Evolutionary conservation across 35 echinoderm and acorn worm species (phyloP).

Genomic region (Ophiothrix spiculata): DNA sequence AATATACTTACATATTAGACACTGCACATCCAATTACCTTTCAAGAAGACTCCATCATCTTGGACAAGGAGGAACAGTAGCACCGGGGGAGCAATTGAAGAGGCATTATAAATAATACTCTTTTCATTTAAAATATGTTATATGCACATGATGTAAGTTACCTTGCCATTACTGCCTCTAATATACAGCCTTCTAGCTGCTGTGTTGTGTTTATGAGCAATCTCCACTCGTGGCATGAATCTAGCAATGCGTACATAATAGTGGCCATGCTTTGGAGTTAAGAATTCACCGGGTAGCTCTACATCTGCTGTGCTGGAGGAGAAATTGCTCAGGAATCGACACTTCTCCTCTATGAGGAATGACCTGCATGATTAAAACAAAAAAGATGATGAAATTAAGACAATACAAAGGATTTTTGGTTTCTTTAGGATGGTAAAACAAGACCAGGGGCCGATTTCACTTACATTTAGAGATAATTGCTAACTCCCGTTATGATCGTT

Average conservation of each 20-base stretch:
- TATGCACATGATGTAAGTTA: no score
- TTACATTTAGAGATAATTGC: no score
- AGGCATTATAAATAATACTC: no score
- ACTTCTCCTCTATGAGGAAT: conserved; percentile 97
- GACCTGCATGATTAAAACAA: conserved; percentile 44
- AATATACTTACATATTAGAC: no score
- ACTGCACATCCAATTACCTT: no score
- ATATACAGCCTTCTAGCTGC: conserved; percentile 92
- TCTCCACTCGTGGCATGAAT: conserved; percentile 95
- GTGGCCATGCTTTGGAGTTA: conserved; percentile 92
- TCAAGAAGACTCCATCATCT: no score
- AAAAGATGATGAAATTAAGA: neutral
- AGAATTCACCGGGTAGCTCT: conserved; percentile 93
- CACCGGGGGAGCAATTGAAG: no score
- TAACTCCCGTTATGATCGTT: no score
- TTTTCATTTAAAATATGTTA: no score
- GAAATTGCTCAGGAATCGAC: conserved; percentile 98
- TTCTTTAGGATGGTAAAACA: neutral
- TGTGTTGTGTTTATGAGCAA: conserved; percentile 98
- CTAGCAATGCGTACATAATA: conserved; percentile 94
- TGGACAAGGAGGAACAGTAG: no score
- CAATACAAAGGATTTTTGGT: neutral
- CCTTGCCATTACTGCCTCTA: conserved; percentile 97
- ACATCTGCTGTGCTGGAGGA: conserved; percentile 88
- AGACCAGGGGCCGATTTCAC: no score